Conservation (phyloP, 2,113 vertebrate genomes). For the human (Homo sapiens) region DNA sequence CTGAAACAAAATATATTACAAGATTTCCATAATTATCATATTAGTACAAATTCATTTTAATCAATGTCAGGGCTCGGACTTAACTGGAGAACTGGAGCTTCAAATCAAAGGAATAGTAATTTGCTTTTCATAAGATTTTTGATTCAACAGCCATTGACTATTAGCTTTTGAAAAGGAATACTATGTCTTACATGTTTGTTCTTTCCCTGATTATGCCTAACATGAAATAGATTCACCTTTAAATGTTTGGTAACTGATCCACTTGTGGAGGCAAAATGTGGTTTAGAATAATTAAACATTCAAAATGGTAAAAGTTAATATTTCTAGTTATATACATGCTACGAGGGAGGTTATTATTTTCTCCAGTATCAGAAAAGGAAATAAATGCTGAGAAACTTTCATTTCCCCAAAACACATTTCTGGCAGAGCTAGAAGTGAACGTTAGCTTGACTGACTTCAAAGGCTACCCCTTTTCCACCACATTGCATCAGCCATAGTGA, state of each 20-base stretch:
- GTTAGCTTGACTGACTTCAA: not conserved
- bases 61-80: not conserved
- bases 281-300: not conserved
- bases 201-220: not conserved
- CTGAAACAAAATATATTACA: not conserved
- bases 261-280: not conserved
- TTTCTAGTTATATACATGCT: not conserved
- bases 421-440: not conserved
- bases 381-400: not conserved
- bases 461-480: not conserved
- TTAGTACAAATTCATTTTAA: not conserved
- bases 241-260: not conserved
- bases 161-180: not conserved
- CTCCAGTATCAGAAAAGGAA: not conserved
- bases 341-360: not conserved
- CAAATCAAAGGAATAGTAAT: not conserved
- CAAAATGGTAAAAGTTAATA: not conserved
- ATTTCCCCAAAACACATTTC: not conserved
- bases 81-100: not conserved
- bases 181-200: not conserved
- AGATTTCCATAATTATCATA: not conserved
- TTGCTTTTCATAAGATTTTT: slow-evolving; percentile 13
- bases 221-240: not conserved
- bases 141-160: not conserved
- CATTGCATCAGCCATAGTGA: not conserved